Evolutionary conservation across 2,888 invertebrate species (phyloP).

Genomic region (Drosophila vallismaia): DNA sequence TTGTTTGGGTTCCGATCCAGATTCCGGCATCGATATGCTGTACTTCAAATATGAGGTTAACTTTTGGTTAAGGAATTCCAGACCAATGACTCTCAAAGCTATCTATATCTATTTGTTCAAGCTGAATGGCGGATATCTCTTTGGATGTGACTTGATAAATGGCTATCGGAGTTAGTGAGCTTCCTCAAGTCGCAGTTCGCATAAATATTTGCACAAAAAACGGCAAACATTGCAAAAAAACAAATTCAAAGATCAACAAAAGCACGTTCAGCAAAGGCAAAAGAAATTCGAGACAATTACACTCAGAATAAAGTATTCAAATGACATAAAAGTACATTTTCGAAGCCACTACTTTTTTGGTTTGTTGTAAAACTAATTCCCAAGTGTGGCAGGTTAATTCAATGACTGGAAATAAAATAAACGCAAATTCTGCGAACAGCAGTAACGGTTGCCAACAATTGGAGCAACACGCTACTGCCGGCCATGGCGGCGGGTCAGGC

Average conservation of each 20-base stretch:
- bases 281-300: slow-evolving; percentile 54
- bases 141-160: slow-evolving; percentile 37
- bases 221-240: slow-evolving; percentile 26
- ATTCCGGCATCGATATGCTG: slow-evolving; percentile 11
- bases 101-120: slow-evolving; percentile 23
- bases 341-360: too few relatives aligned
- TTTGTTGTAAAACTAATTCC: too few relatives aligned
- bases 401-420: slow-evolving; percentile 4
- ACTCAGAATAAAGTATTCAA: neutral
- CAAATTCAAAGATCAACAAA: slow-evolving; percentile 7
- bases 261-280: slow-evolving; percentile 40
- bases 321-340: neutral
- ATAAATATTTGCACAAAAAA: slow-evolving; percentile 33
- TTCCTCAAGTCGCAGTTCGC: slow-evolving; percentile 17
- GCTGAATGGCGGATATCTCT: slow-evolving; percentile 23
- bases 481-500: slow-evolving; percentile 22
- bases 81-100: slow-evolving; percentile 34
- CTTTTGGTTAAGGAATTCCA: slow-evolving; percentile 47
- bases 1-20: slow-evolving; percentile 26
- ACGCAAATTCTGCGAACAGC: slow-evolving; percentile 21
- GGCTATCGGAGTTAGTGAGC: slow-evolving; percentile 2
- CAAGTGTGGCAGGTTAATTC: neutral
- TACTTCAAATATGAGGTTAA: slow-evolving; percentile 17
- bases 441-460: slow-evolving; percentile 42
- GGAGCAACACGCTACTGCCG: slow-evolving; percentile 50